Evolutionary conservation across 2,888 invertebrate species (phyloP).

Genomic region (Therioaphis trifolii): DNA sequence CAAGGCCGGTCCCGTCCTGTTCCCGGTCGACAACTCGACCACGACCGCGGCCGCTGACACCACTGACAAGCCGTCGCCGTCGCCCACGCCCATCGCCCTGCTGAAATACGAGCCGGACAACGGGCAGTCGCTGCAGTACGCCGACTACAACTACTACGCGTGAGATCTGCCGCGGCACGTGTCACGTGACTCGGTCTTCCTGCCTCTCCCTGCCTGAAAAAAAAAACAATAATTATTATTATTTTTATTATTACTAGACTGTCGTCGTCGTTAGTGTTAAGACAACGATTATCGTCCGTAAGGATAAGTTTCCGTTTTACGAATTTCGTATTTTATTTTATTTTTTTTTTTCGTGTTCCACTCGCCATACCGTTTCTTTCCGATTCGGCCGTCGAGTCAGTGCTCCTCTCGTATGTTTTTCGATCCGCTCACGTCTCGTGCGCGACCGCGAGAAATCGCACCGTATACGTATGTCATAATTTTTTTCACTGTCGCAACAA

Average conservation of each 20-base stretch:
- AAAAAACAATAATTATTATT: not conserved
- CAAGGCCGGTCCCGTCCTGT: slow-evolving; percentile 56
- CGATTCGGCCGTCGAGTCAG: not conserved
- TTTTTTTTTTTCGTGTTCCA: too few relatives aligned
- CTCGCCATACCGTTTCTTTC: not conserved
- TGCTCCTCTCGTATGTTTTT: too few relatives aligned
- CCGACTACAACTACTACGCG: slow-evolving; percentile 54
- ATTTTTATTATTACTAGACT: too few relatives aligned
- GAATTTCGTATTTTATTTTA: too few relatives aligned
- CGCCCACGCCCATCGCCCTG: slow-evolving; percentile 50
- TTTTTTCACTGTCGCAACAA: not conserved
- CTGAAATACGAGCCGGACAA: slow-evolving; percentile 38
- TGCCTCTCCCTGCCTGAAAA: not conserved
- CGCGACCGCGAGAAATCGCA: not conserved
- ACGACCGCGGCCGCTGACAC: slow-evolving; percentile 8
- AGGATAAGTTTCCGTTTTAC: too few relatives aligned
- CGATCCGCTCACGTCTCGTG: not conserved
- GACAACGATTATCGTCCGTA: too few relatives aligned
- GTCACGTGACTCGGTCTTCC: too few relatives aligned
- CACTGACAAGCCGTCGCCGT: not conserved
- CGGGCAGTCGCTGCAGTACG: slow-evolving; percentile 36
- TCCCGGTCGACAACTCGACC: slow-evolving; percentile 56
- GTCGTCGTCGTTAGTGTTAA: too few relatives aligned
- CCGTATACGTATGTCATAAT: not conserved
- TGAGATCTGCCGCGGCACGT: not conserved